Evolutionary conservation across 2,888 invertebrate genomes (phyloP).

Genomic region (Dasysyrphus tricinctus): DNA sequence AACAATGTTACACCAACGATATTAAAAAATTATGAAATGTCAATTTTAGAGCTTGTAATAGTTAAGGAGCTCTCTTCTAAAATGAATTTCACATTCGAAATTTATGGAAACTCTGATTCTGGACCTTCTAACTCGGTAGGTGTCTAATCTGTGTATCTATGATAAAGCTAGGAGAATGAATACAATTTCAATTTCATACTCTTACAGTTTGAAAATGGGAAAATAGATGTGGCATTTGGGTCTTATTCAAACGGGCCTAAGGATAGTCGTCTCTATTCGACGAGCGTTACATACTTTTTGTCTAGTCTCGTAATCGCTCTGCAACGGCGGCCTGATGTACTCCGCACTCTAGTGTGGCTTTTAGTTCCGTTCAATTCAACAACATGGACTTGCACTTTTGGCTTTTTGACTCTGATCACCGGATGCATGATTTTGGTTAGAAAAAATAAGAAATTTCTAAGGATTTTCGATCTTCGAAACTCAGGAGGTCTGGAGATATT

Average conservation of each 20-base stretch:
- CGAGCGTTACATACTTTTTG: not conserved
- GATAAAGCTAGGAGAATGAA: not conserved
- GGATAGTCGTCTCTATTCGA: not conserved
- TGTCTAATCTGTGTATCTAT: too few species aligned
- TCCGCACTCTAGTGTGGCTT: not conserved
- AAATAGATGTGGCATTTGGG: not conserved
- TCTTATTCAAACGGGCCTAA: not conserved
- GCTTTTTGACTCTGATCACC: not conserved
- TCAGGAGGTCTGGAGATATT: not conserved
- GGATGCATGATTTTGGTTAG: not conserved
- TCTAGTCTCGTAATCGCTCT: not conserved
- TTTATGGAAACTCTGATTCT: not conserved
- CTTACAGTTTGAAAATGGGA: not conserved
- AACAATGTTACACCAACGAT: not conserved
- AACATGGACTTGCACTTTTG: not conserved
- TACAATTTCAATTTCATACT: not conserved
- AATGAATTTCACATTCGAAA: slow-evolving; percentile 3
- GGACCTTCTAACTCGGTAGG: not conserved
- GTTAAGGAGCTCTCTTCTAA: not conserved
- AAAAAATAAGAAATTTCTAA: not conserved
- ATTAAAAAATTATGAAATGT: not conserved
- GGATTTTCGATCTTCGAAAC: not conserved
- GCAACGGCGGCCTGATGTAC: not conserved
- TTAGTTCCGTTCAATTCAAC: not conserved
- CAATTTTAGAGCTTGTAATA: not conserved